A percentile compares a stretch with the other conserved stretches of the same genome.
Evolutionary conservation across 2,888 invertebrate genomes (phyloP).

Genomic region (Agonum fuliginosum): DNA sequence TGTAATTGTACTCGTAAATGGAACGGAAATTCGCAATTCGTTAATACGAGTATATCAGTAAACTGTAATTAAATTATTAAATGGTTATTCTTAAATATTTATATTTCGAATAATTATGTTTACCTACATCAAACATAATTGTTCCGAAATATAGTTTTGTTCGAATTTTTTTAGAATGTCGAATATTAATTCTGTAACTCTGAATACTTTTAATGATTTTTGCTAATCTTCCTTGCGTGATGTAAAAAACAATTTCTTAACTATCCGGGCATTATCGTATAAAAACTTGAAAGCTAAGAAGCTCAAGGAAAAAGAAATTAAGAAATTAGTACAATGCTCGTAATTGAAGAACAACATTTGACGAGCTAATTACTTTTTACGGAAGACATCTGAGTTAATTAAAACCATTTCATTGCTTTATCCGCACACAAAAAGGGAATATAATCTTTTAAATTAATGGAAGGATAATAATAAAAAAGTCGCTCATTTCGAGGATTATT

Average conservation of each 20-base stretch:
- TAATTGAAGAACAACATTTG: slow-evolving; percentile 33
- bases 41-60: too few relatives aligned
- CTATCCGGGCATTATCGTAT: not conserved
- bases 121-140: too few relatives aligned
- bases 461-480: slow-evolving; percentile 34
- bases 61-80: too few relatives aligned
- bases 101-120: too few relatives aligned
- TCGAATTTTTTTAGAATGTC: too few relatives aligned
- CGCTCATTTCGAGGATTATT: slow-evolving; percentile 12
- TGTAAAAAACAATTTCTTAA: slow-evolving; percentile 10
- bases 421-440: not conserved
- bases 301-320: slow-evolving; percentile 5
- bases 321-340: slow-evolving; percentile 19
- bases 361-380: slow-evolving; percentile 29
- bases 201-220: too few relatives aligned
- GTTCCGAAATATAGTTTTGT: too few relatives aligned
- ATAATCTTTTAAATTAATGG: slow-evolving; percentile 42
- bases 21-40: too few relatives aligned
- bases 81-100: too few relatives aligned
- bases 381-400: slow-evolving; percentile 15
- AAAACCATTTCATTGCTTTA: slow-evolving; percentile 35
- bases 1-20: too few relatives aligned
- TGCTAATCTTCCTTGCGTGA: not conserved
- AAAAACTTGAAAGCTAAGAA: not conserved
- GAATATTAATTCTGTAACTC: too few relatives aligned